phyloP scores from a whole-genome alignment of 2,888 invertebrate species.

The Patella pellucida region DNA sequence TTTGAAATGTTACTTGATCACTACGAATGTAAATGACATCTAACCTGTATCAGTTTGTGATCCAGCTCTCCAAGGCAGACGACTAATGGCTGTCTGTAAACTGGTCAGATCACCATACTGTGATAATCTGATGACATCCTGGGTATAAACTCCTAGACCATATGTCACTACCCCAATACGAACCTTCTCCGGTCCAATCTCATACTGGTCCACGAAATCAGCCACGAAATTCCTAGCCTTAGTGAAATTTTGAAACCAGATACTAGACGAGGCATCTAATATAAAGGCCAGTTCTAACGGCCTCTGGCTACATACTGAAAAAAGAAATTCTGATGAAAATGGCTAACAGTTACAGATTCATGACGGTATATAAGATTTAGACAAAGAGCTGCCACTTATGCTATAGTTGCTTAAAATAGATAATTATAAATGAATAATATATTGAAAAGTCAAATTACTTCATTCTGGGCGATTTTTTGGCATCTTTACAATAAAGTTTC shows the following conservation, averaged over 20 bases:
- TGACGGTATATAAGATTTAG: no score
- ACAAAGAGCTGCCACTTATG: no score
- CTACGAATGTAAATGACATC: no score
- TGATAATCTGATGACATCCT: not conserved
- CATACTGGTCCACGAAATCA: constrained; percentile 32
- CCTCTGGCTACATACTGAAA: constrained; percentile 28
- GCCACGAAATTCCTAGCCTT: constrained; percentile 33
- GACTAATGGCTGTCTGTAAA: constrained; percentile 18
- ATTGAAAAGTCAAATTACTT: no score
- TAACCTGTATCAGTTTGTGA: constrained; percentile 19
- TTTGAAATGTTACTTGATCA: no score
- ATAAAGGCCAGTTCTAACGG: constrained; percentile 35
- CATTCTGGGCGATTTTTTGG: no score
- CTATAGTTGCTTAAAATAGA: no score
- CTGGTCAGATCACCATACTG: constrained; percentile 1
- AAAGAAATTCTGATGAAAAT: not conserved
- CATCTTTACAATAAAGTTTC: no score
- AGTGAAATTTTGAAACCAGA: constrained; percentile 39
- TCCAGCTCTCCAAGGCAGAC: constrained; percentile 17
- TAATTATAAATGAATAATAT: no score
- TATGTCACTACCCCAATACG: constrained; percentile 1
- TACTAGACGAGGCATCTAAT: constrained; percentile 33
- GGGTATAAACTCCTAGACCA: not conserved
- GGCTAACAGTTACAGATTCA: not conserved
- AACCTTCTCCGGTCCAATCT: constrained; percentile 32